phyloP scores from a whole-genome alignment of 53 echinoderm and acorn worm species.

The Temnopleurus reevesii region DNA sequence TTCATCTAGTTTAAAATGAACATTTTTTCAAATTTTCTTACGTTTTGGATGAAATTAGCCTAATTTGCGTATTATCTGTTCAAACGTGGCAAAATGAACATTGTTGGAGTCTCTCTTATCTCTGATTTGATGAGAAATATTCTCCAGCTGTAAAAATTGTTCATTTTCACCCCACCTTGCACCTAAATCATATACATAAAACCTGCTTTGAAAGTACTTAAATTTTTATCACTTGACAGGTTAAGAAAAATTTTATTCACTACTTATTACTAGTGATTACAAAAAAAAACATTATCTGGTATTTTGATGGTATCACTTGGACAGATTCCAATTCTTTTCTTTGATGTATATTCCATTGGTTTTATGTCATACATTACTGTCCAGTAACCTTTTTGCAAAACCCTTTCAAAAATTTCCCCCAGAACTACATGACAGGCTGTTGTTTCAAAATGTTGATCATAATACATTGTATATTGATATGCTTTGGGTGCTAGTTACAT shows the following conservation, averaged over 20 bases:
- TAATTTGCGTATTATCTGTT: too few relatives aligned
- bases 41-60: too few relatives aligned
- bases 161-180: too few relatives aligned
- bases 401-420: background rate
- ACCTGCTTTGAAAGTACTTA: constrained; percentile 27
- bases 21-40: too few relatives aligned
- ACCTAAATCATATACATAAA: constrained; percentile 30
- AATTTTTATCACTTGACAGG: background rate
- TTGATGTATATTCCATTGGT: background rate
- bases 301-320: constrained; percentile 3
- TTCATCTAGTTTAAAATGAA: too few relatives aligned
- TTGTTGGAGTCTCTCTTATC: too few relatives aligned
- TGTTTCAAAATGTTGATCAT: background rate
- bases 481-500: constrained; percentile 16
- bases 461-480: background rate
- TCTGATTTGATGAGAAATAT: too few relatives aligned
- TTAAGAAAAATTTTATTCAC: constrained; percentile 4
- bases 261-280: too few relatives aligned
- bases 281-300: background rate
- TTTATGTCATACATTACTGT: constrained; percentile 4
- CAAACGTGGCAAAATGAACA: too few relatives aligned
- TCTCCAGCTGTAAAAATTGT: too few relatives aligned
- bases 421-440: background rate
- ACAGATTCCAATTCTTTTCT: background rate
- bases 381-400: constrained; percentile 10